Evolutionary conservation across 2,113 vertebrate species (phyloP).

Genomic region (Seriola dumerili): DNA sequence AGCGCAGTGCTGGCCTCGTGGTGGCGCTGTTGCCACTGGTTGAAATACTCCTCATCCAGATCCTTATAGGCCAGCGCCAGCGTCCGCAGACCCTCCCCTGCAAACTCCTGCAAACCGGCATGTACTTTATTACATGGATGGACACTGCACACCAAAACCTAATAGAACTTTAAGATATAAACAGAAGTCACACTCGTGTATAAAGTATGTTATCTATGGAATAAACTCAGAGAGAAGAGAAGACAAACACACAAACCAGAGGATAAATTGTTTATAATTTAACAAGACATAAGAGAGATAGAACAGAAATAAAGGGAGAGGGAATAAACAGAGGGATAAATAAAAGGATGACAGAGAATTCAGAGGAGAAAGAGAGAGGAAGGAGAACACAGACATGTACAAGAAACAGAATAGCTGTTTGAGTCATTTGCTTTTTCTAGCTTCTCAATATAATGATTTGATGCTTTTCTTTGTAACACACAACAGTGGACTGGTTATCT

Average conservation of each 20-base stretch:
- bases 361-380: too few species aligned
- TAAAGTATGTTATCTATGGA: not conserved
- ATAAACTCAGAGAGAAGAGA: not conserved
- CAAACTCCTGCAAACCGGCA: slow-evolving; percentile 89
- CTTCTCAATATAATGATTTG: too few species aligned
- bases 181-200: slow-evolving; percentile 18
- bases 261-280: not conserved
- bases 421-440: too few species aligned
- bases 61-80: slow-evolving; percentile 92
- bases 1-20: slow-evolving; percentile 87
- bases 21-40: slow-evolving; percentile 88
- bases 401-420: too few species aligned
- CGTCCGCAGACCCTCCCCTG: slow-evolving; percentile 92
- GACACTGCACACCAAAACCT: not conserved
- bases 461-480: too few species aligned
- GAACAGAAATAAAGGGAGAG: not conserved
- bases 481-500: too few species aligned
- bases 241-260: not conserved
- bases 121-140: slow-evolving; percentile 14
- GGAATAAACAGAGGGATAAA: not conserved
- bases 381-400: too few species aligned
- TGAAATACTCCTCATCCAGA: slow-evolving; percentile 88
- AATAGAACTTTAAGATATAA: not conserved
- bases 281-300: too few species aligned
- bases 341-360: too few species aligned